Evolutionary conservation across 1,140 invertebrate species (phyloP), one percentile per base, ranked within the genome.

Genomic region (Ceratosolen solmsi): DNA sequence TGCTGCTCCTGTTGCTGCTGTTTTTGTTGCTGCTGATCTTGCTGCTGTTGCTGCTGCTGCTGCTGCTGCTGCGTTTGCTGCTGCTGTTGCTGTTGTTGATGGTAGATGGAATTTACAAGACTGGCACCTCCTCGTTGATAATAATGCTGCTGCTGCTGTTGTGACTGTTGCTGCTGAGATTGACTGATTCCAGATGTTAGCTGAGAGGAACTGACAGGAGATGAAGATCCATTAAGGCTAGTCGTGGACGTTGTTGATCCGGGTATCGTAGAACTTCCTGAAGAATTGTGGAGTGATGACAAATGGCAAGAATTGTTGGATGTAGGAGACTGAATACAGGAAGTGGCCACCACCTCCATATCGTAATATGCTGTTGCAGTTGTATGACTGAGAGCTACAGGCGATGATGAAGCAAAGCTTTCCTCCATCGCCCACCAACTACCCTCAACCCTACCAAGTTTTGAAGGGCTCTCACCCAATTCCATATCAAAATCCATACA

Each of bases 341-440:
- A 87, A 8, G 86, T 70, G 2, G 80, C 30, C 71, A 83, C 86
- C 13, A 89, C 88, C 36, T 91, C 89, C 86, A 90, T 90, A 8
- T 90, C 87, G 73, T 88, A 88, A 83, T 89, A 88, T 20, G 86
- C 88, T 22, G 74, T 51, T 38, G 87, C 74, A 20, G 84, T 73
- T 51, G 86, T 74, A 51, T 87, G 84, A 88, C 22, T 85, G 73
- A 22, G 87, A 83, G 70, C 20, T 2, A 70, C 25, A 0, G 72
- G 58, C 51, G 80, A 77, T 36, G 68, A 36, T 41, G 88, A 84
- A 51, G 82, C 84, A 65, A 90, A 91, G 58, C 85, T 87, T 58
- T 91, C 90, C 49, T 92, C 91, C 89, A 92, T 91, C 41, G 90
- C 89, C 89, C 91, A 91, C 90, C 89, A 91, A 80, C 89, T 91